Percentiles rank a stretch among this genome's conserved stretches.
Evolutionary conservation across 2,113 vertebrate genomes (phyloP).

Genomic region (Rhabdornis inornatus): DNA sequence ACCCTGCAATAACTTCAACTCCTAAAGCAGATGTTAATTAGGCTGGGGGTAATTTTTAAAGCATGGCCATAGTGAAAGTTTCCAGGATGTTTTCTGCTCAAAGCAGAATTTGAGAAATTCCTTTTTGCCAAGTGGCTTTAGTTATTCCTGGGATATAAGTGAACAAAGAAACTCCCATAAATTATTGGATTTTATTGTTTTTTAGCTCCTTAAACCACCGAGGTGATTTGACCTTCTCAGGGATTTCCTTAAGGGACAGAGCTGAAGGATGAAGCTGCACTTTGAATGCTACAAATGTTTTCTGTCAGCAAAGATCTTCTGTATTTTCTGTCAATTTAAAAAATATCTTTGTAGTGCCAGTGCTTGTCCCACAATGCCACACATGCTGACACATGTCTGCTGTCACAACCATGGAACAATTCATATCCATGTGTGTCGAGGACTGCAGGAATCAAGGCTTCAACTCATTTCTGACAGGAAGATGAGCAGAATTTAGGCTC

Average conservation of each 20-base stretch:
- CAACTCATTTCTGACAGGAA: background rate
- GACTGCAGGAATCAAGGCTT: background rate
- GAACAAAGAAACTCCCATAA: background rate
- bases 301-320: background rate
- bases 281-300: background rate
- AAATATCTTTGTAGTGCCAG: background rate
- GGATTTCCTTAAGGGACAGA: background rate
- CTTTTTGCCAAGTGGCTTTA: background rate
- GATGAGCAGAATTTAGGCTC: background rate
- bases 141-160: background rate
- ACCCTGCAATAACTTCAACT: background rate
- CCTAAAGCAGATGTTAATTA: constrained; percentile 38
- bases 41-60: constrained; percentile 23
- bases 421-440: background rate
- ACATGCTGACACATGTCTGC: rapidly evolving
- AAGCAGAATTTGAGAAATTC: background rate
- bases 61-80: background rate
- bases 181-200: background rate
- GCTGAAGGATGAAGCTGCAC: background rate
- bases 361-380: background rate
- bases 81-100: background rate
- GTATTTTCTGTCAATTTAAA: background rate
- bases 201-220: background rate
- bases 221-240: background rate
- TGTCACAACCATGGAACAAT: background rate